Evolutionary conservation across 2,797 vertebrate genomes (phyloP), one percentile per base, ranked within the genome.

Genomic region (Brotula barbata): DNA sequence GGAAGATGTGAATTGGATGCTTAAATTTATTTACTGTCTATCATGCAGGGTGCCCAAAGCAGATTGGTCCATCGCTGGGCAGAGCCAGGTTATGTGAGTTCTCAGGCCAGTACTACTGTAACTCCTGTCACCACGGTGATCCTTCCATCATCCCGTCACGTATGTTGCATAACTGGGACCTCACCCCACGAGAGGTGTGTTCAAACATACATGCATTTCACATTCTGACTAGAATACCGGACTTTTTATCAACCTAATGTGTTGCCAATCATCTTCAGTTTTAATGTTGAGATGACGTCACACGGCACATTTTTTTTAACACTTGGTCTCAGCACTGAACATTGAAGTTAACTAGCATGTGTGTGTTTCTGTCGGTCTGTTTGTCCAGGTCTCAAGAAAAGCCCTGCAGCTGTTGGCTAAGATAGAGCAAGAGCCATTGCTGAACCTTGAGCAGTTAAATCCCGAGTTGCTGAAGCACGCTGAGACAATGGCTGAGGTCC

Each of bases 101-200:
- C 86, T 94, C 96, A 0, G 93, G 94, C 11, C 93, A 88, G 62
- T 95, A 96, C 85, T 98, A 95, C 78, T 99, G 97, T 1, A 93
- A 95, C 50, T 85, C 85, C 77, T 99, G 97, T 88, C 96, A 98
- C 85, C 86, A 66, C 2, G 94, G 96, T 0, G 90, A 97, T 47
- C 83, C 83, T 50, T 89, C 75, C 0, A 81, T 98, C 78, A 96
- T 99, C 68, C 97, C 96, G 0, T 95, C 97, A 0, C 94, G 95
- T 56, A 87, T 99, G 88, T 91, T 99, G 75, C 97, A 99, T 88
- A 99, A 98, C 91, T 98, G 96, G 97, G 96, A 99, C 51, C 88
- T 98, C 25, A 74, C 65, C 0, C 90, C 89, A 20, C 88, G 91
- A 68, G 92, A 92, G 84, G 97, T 96, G 71, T 78, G 92, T 52